A percentile compares a stretch with the other conserved stretches of the same genome.
Evolutionary conservation across 2,797 vertebrate genomes (phyloP).

Genomic region (Mus caroli): DNA sequence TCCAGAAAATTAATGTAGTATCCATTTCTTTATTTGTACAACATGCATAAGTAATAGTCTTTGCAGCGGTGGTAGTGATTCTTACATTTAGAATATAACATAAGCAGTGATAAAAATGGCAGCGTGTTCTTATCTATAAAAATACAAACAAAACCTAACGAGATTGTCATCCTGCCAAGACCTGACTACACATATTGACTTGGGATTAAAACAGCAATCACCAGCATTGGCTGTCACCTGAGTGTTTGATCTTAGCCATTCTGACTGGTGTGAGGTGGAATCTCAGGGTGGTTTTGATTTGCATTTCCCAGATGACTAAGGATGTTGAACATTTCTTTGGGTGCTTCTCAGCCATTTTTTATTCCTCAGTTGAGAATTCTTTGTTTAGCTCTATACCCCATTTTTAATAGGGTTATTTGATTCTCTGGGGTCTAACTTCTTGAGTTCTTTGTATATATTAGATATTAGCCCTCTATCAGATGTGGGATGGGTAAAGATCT

Average conservation of each 20-base stretch:
- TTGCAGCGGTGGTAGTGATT: not conserved
- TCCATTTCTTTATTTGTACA: constrained; percentile 7
- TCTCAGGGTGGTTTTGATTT: no score
- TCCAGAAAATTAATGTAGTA: not conserved
- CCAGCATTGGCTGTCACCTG: constrained; percentile 8
- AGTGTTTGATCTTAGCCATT: not conserved
- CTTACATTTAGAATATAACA: constrained; percentile 35
- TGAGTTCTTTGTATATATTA: no score
- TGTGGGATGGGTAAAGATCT: no score
- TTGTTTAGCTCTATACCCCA: no score
- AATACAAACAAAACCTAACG: not conserved
- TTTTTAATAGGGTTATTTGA: no score
- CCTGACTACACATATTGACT: constrained; percentile 51
- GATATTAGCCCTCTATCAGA: no score
- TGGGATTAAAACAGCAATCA: constrained; percentile 67
- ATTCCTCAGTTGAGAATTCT: no score
- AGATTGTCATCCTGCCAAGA: constrained; percentile 51
- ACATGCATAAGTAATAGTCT: not conserved
- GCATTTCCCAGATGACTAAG: no score
- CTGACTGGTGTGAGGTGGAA: no score
- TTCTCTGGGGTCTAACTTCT: no score
- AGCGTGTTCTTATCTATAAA: constrained; percentile 5
- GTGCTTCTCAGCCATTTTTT: no score
- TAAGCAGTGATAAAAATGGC: constrained; percentile 16
- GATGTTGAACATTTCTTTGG: no score